These are phyloP conservation scores for Potamilus streckersoni DNA, from an alignment of 1,140 invertebrate species.

Conservation along the genomic window DNA sequence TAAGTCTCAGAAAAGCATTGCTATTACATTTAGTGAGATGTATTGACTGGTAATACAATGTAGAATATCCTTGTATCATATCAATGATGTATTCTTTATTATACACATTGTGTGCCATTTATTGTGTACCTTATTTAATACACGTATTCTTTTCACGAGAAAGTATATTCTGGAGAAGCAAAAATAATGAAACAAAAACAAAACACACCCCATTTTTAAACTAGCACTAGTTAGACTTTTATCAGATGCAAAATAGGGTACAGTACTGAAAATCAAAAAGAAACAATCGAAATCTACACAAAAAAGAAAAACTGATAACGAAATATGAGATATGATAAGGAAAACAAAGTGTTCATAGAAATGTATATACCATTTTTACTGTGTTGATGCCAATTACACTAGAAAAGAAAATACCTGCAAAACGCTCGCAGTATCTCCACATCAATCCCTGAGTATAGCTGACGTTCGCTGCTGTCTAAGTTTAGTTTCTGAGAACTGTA, in stretches of 20 bases:
- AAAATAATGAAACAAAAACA: too few relatives aligned
- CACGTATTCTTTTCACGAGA: too few relatives aligned
- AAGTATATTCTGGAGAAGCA: too few relatives aligned
- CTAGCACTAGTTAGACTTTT: too few relatives aligned
- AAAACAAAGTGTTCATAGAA: neutral
- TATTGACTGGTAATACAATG: too few relatives aligned
- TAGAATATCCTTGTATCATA: too few relatives aligned
- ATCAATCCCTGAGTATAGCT: conserved; percentile 21
- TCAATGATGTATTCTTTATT: too few relatives aligned
- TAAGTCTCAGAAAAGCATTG: too few relatives aligned
- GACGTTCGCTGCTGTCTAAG: conserved; percentile 14
- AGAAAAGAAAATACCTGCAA: conserved; percentile 15
- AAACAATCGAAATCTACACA: conserved; percentile 3
- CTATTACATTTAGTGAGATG: too few relatives aligned
- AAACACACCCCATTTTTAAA: too few relatives aligned
- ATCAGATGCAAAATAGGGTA: neutral
- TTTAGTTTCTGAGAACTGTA: conserved; percentile 13
- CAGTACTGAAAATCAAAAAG: neutral
- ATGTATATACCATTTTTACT: neutral
- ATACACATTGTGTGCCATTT: too few relatives aligned
- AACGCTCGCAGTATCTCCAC: conserved; percentile 24
- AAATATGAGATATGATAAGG: neutral
- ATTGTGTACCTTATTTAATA: too few relatives aligned
- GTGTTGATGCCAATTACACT: neutral
- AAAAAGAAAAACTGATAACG: neutral